These are phyloP conservation scores for Eupithecia subfuscata DNA, from an alignment of 2,888 invertebrate genomes.

Conservation along the genomic window DNA sequence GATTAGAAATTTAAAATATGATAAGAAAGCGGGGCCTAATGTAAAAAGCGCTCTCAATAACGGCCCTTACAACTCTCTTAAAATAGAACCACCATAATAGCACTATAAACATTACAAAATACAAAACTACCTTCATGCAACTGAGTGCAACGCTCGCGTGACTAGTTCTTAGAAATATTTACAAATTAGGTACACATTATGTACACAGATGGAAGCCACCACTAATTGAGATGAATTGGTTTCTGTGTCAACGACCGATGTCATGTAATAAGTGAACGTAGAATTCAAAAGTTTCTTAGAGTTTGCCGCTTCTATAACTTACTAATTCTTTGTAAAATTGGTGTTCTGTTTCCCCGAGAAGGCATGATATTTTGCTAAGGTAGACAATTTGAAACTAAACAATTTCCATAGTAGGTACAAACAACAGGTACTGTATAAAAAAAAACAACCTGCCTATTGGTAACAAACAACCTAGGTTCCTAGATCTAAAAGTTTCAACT, in stretches of 20 bases:
- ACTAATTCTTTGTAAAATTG: background rate
- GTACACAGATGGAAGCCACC: slow-evolving; percentile 19
- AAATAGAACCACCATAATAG: background rate
- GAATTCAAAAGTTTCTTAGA: background rate
- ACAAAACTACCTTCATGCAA: slow-evolving; percentile 17
- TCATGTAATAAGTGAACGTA: slow-evolving; percentile 44
- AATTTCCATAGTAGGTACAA: too few species aligned
- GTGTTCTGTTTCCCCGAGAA: background rate
- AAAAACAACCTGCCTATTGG: too few species aligned
- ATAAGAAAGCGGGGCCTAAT: too few species aligned
- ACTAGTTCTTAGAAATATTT: slow-evolving; percentile 18
- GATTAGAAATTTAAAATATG: too few species aligned
- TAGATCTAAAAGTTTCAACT: too few species aligned
- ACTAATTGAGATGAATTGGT: slow-evolving; percentile 58
- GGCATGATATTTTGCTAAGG: background rate
- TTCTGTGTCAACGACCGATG: slow-evolving; percentile 56
- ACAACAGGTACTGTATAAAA: too few species aligned
- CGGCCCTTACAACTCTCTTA: background rate
- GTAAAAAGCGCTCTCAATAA: too few species aligned
- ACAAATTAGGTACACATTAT: slow-evolving; percentile 11
- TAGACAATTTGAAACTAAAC: background rate
- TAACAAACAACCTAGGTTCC: too few species aligned
- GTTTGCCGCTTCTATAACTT: slow-evolving; percentile 1
- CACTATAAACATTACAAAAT: slow-evolving; percentile 15
- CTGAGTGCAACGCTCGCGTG: slow-evolving; percentile 32